Evolutionary conservation across 2,888 invertebrate genomes (phyloP).

Genomic region (Ferdinandea cuprea): DNA sequence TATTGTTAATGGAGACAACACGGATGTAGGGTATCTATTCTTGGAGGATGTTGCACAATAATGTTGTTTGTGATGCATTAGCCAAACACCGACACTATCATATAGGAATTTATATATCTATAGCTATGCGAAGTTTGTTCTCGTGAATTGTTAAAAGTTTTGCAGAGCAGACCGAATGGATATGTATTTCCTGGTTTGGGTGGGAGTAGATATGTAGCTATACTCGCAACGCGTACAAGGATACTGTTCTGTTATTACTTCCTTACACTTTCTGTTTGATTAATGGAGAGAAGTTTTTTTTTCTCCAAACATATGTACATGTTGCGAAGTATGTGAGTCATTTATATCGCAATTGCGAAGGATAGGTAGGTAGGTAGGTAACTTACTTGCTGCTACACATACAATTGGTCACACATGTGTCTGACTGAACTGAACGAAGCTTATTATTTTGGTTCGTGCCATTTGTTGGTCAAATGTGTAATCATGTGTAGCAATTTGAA

Average conservation of each 20-base stretch:
- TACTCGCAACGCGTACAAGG: too few species aligned
- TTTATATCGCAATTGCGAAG: constrained; percentile 52
- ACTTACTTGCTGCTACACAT: too few species aligned
- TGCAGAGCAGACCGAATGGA: background rate
- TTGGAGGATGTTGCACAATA: constrained; percentile 53
- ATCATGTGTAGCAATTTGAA: constrained; percentile 37
- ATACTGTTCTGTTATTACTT: constrained; percentile 55
- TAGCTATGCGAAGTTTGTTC: constrained; percentile 32
- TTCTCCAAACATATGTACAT: background rate
- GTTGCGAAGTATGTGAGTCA: constrained; percentile 8
- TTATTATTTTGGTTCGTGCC: constrained; percentile 24
- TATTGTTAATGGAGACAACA: constrained; percentile 41
- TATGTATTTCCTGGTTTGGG: constrained; percentile 26
- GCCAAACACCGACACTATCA: constrained; percentile 45
- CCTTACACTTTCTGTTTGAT: constrained; percentile 65
- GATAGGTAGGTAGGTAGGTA: too few species aligned
- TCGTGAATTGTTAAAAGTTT: constrained; percentile 60
- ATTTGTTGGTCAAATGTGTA: constrained; percentile 57
- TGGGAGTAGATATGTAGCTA: constrained; percentile 20
- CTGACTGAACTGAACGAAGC: constrained; percentile 29
- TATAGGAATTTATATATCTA: background rate
- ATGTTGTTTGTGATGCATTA: constrained; percentile 62
- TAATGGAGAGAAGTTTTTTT: constrained; percentile 57
- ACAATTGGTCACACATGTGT: constrained; percentile 35
- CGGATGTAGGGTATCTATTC: constrained; percentile 22